These are phyloP conservation scores for Eumerus sabulonum DNA, from an alignment of 2,888 invertebrate species.

Conservation along the genomic window DNA sequence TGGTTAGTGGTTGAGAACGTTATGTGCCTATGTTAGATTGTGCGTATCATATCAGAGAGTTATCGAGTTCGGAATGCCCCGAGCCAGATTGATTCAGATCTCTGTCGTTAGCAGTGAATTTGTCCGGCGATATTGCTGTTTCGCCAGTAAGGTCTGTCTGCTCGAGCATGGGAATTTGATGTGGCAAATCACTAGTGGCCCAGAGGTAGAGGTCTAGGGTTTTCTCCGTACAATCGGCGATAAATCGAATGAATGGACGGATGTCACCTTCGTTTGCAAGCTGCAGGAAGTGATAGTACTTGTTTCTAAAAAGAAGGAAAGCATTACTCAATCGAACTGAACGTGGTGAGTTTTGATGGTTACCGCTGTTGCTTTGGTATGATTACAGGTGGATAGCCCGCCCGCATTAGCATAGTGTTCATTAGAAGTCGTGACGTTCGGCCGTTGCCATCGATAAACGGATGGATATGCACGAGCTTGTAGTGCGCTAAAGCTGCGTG, in stretches of 20 bases:
- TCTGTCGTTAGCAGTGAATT: conserved; percentile 1
- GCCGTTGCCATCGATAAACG: conserved; percentile 98
- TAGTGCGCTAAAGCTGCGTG: conserved; percentile 98
- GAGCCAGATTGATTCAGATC: conserved; percentile 48
- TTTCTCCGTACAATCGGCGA: conserved; percentile 94
- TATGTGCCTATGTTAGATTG: conserved; percentile 21
- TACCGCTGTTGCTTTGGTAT: conserved; percentile 90
- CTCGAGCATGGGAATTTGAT: conserved; percentile 84
- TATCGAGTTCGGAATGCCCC: conserved; percentile 29
- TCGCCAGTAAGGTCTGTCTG: conserved; percentile 72
- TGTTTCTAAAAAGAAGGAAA: conserved; percentile 80
- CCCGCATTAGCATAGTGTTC: conserved; percentile 97
- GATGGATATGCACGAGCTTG: conserved; percentile 97
- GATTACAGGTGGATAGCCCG: conserved; percentile 97
- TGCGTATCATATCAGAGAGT: conserved; percentile 18
- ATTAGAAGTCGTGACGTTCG: conserved; percentile 96
- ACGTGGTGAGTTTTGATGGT: background rate
- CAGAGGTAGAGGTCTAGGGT: conserved; percentile 92
- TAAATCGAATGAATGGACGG: conserved; percentile 96
- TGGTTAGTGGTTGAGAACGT: conserved; percentile 12
- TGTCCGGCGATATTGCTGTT: background rate
- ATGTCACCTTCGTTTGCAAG: conserved; percentile 96
- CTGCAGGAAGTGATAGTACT: conserved; percentile 93
- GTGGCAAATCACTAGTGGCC: conserved; percentile 88
- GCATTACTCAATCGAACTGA: conserved; percentile 3